phyloP scores from a whole-genome alignment of 37 sponge, comb jelly and placozoan genomes.

The Beroe ovata region DNA sequence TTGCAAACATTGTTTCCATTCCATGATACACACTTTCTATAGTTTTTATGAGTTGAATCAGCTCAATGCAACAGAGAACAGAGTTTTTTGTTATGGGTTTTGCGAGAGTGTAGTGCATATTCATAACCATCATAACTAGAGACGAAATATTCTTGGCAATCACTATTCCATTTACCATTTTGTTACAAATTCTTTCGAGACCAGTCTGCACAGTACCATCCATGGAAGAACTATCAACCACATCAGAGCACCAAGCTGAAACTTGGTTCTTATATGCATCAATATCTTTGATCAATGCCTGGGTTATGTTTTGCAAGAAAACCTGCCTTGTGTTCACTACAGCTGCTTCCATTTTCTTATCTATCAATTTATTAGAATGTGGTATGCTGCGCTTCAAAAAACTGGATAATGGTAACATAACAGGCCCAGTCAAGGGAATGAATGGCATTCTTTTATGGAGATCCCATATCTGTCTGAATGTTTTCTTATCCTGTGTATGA shows the following conservation, averaged over 20 bases:
- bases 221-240: conserved; percentile 9
- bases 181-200: conserved; percentile 45
- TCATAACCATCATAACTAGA: conserved; percentile 70
- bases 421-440: conserved; percentile 78
- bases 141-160: conserved; percentile 74
- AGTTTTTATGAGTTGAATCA: conserved; percentile 85
- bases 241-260: conserved; percentile 24
- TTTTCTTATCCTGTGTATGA: conserved; percentile 78
- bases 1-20: conserved; percentile 49
- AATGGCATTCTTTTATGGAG: conserved; percentile 87
- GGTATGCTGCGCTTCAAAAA: conserved; percentile 75
- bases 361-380: conserved; percentile 74
- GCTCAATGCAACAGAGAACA: conserved; percentile 78
- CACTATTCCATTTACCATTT: conserved; percentile 71
- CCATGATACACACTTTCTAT: conserved; percentile 49
- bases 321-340: conserved; percentile 54
- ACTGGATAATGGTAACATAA: conserved; percentile 79
- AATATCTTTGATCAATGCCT: conserved; percentile 74
- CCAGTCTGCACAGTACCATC: conserved; percentile 1
- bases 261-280: conserved; percentile 26
- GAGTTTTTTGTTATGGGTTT: conserved; percentile 83
- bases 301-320: conserved; percentile 72
- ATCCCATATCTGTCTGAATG: conserved; percentile 81
- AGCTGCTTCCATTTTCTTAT: conserved; percentile 77
- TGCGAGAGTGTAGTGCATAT: conserved; percentile 73